These are phyloP conservation scores for Malurus splendens DNA, from an alignment of 2,797 vertebrate species.

Conservation along the genomic window DNA sequence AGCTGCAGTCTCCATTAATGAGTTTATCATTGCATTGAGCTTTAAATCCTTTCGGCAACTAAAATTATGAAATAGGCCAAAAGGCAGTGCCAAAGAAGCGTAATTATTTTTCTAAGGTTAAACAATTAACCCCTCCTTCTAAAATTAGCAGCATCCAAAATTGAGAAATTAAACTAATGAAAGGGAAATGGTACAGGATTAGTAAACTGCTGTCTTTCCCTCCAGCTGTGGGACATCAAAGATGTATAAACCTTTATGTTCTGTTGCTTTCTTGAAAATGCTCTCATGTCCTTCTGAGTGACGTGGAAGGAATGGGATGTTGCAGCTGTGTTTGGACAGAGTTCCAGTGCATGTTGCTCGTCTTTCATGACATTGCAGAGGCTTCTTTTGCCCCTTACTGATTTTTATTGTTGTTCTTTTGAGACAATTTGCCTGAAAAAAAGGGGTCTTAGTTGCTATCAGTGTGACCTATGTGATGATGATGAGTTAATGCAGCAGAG, in stretches of 20 bases:
- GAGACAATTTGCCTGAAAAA: background rate
- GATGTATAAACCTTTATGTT: background rate
- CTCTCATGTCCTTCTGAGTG: background rate
- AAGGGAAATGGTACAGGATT: background rate
- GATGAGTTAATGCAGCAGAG: background rate
- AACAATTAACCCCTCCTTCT: background rate
- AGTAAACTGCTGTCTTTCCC: background rate
- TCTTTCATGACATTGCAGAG: background rate
- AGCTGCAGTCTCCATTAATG: background rate
- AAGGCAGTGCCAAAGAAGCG: fast-evolving
- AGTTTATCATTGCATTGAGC: background rate
- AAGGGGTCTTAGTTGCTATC: background rate
- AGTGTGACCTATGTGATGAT: background rate
- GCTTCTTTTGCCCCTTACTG: background rate
- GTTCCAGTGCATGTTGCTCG: background rate
- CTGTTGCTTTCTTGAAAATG: background rate
- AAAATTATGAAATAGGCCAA: background rate
- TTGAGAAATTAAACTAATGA: background rate
- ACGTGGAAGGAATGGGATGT: background rate
- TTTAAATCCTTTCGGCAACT: background rate
- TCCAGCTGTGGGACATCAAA: background rate
- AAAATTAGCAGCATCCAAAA: background rate
- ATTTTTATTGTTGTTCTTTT: background rate
- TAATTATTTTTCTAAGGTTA: background rate
- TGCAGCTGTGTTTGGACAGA: background rate